These are phyloP conservation scores for Pelecanus crispus DNA, from an alignment of 2,113 vertebrate genomes.

Conservation along the genomic window DNA sequence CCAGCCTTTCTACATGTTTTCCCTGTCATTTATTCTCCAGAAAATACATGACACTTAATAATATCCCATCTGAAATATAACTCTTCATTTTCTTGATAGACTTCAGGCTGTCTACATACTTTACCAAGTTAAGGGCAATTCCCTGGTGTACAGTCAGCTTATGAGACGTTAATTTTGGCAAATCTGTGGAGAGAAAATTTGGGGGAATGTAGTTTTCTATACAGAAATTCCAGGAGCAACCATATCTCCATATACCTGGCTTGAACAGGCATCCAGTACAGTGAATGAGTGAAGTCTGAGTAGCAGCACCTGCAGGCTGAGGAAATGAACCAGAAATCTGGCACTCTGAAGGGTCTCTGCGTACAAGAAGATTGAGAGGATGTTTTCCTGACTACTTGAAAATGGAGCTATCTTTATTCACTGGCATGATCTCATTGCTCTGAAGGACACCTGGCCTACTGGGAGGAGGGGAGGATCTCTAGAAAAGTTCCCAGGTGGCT, in stretches of 20 bases:
- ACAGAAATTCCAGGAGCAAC: background rate
- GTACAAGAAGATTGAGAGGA: background rate
- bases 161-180: background rate
- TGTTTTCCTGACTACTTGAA: background rate
- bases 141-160: background rate
- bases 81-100: background rate
- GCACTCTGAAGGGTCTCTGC: background rate
- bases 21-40: background rate
- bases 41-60: background rate
- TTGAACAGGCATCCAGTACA: background rate
- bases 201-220: background rate
- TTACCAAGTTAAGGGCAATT: background rate
- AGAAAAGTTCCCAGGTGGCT: background rate
- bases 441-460: background rate
- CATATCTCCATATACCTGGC: background rate
- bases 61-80: background rate
- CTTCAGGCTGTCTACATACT: background rate
- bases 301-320: background rate
- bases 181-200: background rate
- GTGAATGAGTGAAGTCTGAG: background rate
- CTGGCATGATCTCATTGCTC: background rate
- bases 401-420: background rate
- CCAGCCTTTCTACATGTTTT: background rate
- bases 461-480: background rate
- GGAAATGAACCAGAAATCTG: background rate